Evolutionary conservation across 2,797 vertebrate species (phyloP), one percentile per base, ranked within the genome.

Genomic region (Darevskia mixta): DNA sequence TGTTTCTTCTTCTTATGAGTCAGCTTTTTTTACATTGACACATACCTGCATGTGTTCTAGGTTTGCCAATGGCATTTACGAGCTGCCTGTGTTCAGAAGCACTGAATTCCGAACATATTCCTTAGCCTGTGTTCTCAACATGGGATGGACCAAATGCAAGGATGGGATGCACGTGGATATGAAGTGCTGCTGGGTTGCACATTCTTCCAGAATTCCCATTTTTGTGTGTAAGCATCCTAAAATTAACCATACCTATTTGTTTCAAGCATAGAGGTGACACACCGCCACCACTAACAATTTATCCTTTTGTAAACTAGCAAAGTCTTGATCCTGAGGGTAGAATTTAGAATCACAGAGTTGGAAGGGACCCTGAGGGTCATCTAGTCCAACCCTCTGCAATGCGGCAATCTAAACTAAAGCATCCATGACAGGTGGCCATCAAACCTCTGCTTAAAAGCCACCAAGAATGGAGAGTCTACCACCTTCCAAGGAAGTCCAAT

Each of bases 31-130:
- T 61, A 75, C 32, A 75, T 18, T 35, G 38, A 84, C 71, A 58
- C 6, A 38, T 84, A 38, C 38, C 55, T 17, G 45, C 76, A 71
- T 35, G 17, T 20, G 79, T 79, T 71, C 85, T 58, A 15, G 15
- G 71, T 27, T 79, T 86, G 35, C 25, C 45, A 35, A 69, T 86
- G 43, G 2, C 43, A 25, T 75, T 76, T 23, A 29, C 18, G 35
- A 71, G 23, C 45, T 58, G 75, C 49, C 32, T 85, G n/a, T 69
- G n/a, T 86, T 38, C 41, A 38, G 85, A 82, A 82, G 38, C 64
- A 82, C 64, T 66, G 58, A 82, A 45, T 69, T 67, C 38, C n/a
- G 64, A 82, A 43, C 67, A 67, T 67, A 41, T 38, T 67, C 15
- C 27, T 82, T 66, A 43, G 38, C 80, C 61, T 82, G 13, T 43